These are phyloP conservation scores for Drosophila repleta DNA, from an alignment of 1,140 invertebrate genomes.

Conservation along the genomic window DNA sequence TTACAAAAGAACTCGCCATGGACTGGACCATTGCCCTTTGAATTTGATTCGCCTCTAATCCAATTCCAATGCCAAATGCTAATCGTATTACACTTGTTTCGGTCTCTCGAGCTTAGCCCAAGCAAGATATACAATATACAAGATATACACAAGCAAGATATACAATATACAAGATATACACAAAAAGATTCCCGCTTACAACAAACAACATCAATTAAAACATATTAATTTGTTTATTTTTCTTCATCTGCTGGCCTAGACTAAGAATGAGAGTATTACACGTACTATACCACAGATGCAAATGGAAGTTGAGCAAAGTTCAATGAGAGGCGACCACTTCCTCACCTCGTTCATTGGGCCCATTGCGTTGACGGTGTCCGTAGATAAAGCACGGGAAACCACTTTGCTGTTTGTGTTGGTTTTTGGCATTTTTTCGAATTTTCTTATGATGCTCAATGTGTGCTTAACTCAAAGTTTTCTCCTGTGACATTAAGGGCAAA, in stretches of 20 bases:
- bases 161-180: too few relatives aligned
- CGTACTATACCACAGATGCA: constrained; percentile 2
- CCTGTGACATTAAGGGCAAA: neutral
- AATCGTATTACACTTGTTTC: constrained; percentile 15
- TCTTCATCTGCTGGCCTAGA: too few relatives aligned
- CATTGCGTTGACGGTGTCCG: too few relatives aligned
- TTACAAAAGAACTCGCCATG: constrained; percentile 13
- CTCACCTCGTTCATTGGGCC: constrained; percentile 10
- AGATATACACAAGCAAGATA: too few relatives aligned
- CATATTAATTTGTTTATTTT: too few relatives aligned
- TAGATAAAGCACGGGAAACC: too few relatives aligned
- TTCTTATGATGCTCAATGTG: too few relatives aligned
- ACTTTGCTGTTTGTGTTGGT: neutral
- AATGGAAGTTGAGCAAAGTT: neutral
- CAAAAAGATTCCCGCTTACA: neutral
- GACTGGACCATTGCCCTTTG: constrained; percentile 10
- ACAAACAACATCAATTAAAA: neutral
- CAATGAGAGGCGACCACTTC: constrained; percentile 24
- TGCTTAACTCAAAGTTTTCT: too few relatives aligned
- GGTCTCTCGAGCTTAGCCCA: too few relatives aligned
- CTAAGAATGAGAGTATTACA: neutral
- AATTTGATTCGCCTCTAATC: constrained; percentile 18
- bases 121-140: too few relatives aligned
- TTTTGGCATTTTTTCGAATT: too few relatives aligned
- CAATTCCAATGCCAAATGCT: constrained; percentile 36